Percentiles rank a stretch among this genome's conserved stretches.
Evolutionary conservation across 1,140 invertebrate species (phyloP).

Genomic region (Coelopa frigida): DNA sequence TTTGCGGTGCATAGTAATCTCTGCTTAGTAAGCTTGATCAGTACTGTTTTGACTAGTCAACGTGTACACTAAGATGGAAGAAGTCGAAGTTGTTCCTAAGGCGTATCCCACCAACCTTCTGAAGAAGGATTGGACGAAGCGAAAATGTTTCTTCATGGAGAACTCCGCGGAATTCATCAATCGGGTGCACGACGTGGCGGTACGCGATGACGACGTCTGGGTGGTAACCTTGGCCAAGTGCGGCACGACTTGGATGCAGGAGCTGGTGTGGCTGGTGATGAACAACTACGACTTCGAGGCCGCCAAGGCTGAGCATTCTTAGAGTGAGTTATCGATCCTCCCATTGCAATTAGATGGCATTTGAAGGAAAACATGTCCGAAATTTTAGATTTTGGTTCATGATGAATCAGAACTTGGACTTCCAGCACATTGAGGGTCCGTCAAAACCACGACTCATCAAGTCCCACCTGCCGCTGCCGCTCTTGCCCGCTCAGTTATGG

Average conservation of each 20-base stretch:
- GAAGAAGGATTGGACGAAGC: slow-evolving; percentile 11
- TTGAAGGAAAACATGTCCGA: no score
- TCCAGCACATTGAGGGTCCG: slow-evolving; percentile 4
- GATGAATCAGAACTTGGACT: slow-evolving; percentile 8
- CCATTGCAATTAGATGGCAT: no score
- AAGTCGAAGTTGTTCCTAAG: no score
- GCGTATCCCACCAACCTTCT: slow-evolving; percentile 12
- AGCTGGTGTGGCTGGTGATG: slow-evolving; percentile 55
- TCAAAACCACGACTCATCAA: slow-evolving; percentile 55
- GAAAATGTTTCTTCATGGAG: neutral
- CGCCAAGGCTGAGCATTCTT: slow-evolving; percentile 50
- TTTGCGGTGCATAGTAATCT: no score
- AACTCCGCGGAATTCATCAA: neutral
- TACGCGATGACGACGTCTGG: slow-evolving; percentile 47
- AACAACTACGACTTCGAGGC: slow-evolving; percentile 49
- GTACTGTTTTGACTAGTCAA: no score
- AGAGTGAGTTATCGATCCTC: no score
- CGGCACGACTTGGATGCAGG: slow-evolving; percentile 60
- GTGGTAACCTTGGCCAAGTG: slow-evolving; percentile 46
- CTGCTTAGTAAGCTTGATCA: no score
- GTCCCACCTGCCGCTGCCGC: slow-evolving; percentile 54
- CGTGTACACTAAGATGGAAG: no score
- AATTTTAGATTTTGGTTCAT: slow-evolving; percentile 9
- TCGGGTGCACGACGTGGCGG: slow-evolving; percentile 16
- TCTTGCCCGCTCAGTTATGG: slow-evolving; percentile 51